Base-by-base conservation (phyloP, 2,797 vertebrate species). In the Prunella strophiata region DNA sequence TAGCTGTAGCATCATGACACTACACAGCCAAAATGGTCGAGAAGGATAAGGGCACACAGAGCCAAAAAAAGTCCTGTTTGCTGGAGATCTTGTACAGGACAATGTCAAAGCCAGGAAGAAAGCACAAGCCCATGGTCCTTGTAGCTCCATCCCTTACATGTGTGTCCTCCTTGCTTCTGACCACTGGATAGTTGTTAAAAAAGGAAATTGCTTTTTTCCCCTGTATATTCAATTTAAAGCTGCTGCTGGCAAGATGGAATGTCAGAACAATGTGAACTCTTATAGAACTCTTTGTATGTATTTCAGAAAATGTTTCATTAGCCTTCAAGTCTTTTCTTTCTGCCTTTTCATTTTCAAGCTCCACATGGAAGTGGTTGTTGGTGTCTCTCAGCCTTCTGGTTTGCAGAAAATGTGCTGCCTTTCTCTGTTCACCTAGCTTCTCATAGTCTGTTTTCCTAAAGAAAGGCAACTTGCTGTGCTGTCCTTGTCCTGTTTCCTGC, bases 231-330 rank as follows among this genome's bases (percentile, higher is more conserved):
- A 67, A n/a, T 66, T 79, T 85, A 45, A 90, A 82, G 19, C 38
- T 93, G 26, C 63, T 71, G 25, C 42, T 30, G 50, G 51, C n/a
- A 66, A 70, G 47, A 34, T 7, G 6, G 38, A 71, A 30, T 27
- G 16, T 78, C 48, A 81, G 71, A 91, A 90, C 26, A 75, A 48
- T 7, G 7, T 43, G 36, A 91, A 51, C 7, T 52, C 32, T 22
- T 18, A 73, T 12, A 59, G 62, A 92, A 67, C 6, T 32, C 7
- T 79, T 30, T 3, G 1, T 16, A 43, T 16, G 7, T 29, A 55
- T 68, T 94, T 94, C 73, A 51, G 43, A 81, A 79, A 80, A 88
- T 7, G 13, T 32, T 72, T 70, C 42, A 30, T 48, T 82, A 73
- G 52, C 63, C 34, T 86, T 84, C 74, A 71, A 29, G 63, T 34